Evolutionary conservation across 2,113 vertebrate species (phyloP).

Genomic region (Cervus canadensis): DNA sequence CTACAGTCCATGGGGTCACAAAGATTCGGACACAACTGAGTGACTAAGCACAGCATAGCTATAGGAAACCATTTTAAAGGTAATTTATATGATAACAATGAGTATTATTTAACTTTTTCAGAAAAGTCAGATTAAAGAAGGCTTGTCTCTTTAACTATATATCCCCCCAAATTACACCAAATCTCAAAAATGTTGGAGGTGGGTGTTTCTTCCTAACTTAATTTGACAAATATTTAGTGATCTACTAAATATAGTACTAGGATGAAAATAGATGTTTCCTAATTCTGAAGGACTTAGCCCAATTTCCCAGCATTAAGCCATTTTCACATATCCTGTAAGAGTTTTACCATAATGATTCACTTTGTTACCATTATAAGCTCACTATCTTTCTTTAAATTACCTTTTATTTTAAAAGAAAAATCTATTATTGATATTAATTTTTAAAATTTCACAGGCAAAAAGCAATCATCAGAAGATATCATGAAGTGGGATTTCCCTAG

Average conservation of each 20-base stretch:
- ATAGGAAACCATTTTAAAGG: constrained; percentile 2
- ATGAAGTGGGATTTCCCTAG: not conserved
- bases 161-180: not conserved
- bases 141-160: not conserved
- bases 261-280: not conserved
- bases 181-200: not conserved
- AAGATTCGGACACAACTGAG: not conserved
- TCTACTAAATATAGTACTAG: not conserved
- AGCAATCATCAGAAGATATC: not conserved
- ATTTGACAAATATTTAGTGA: not conserved
- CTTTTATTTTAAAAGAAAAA: not conserved
- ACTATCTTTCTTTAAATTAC: constrained; percentile 14
- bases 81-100: constrained; percentile 1
- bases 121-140: not conserved
- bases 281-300: not conserved
- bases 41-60: not conserved
- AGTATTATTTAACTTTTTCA: not conserved
- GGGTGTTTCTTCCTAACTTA: not conserved
- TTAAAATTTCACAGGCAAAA: not conserved
- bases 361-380: not conserved
- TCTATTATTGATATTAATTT: not conserved
- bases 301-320: not conserved
- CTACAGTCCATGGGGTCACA: not conserved
- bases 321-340: not conserved
- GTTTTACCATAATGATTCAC: not conserved